Evolutionary conservation across 2,113 vertebrate species (phyloP).

Genomic region (Salvelinus namaycush): DNA sequence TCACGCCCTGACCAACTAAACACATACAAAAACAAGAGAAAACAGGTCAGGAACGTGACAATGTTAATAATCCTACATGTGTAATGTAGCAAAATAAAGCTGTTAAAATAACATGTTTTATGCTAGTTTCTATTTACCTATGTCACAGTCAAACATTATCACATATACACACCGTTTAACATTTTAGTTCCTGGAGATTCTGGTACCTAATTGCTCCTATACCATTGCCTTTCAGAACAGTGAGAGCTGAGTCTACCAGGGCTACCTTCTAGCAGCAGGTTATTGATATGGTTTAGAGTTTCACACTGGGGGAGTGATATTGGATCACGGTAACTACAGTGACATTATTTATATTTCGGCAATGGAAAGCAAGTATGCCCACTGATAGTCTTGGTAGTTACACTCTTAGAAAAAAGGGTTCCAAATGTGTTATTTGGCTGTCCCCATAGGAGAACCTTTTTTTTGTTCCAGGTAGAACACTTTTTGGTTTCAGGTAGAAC

Average conservation of each 20-base stretch:
- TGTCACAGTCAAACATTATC: slow-evolving; percentile 17
- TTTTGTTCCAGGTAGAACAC: too few relatives aligned
- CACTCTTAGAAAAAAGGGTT: too few relatives aligned
- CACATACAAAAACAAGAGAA: too few relatives aligned
- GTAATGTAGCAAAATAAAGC: not conserved
- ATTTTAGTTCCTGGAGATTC: slow-evolving; percentile 8
- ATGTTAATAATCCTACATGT: not conserved
- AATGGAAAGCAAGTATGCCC: not conserved
- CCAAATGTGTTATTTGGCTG: too few relatives aligned
- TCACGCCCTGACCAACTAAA: too few relatives aligned
- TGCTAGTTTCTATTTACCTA: not conserved
- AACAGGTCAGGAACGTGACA: too few relatives aligned
- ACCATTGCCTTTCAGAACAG: slow-evolving; percentile 12
- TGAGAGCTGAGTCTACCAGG: not conserved
- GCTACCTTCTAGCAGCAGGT: not conserved
- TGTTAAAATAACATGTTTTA: not conserved
- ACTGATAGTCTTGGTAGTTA: not conserved
- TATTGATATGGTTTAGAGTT: slow-evolving; percentile 14
- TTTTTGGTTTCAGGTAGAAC: too few relatives aligned
- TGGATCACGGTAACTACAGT: not conserved
- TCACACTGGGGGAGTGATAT: not conserved
- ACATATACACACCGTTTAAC: slow-evolving; percentile 10
- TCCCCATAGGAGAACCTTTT: too few relatives aligned
- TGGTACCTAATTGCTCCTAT: slow-evolving; percentile 2
- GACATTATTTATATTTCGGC: slow-evolving; percentile 2